phyloP scores from a whole-genome alignment of 2,888 invertebrate genomes.

The Nasonia oneida region DNA sequence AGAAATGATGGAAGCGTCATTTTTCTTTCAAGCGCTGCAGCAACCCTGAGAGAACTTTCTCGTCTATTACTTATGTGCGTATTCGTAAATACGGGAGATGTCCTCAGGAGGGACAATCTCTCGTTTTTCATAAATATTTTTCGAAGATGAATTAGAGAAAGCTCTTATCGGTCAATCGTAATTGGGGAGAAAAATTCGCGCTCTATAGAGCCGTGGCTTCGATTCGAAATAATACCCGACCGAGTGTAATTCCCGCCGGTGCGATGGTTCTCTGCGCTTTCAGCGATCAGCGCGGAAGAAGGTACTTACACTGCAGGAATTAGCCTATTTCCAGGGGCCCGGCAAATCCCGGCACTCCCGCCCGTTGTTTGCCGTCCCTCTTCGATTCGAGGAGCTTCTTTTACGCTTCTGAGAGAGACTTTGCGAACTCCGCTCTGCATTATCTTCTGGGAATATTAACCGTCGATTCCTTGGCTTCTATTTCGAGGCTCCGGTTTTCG shows the following conservation, averaged over 20 bases:
- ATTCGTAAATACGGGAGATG: slow-evolving; percentile 1
- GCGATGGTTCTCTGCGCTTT: not conserved
- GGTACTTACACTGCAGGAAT: slow-evolving; percentile 50
- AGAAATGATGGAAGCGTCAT: slow-evolving; percentile 53
- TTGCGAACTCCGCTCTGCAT: not conserved
- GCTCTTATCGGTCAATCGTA: no score
- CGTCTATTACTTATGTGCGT: slow-evolving; percentile 22
- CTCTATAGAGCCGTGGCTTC: not conserved
- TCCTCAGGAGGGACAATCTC: not conserved
- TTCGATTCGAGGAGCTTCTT: not conserved
- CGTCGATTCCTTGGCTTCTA: slow-evolving; percentile 22
- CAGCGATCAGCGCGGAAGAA: slow-evolving; percentile 44
- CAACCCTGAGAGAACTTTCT: not conserved
- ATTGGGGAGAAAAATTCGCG: slow-evolving; percentile 4
- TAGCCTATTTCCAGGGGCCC: slow-evolving; percentile 49
- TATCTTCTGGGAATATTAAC: not conserved
- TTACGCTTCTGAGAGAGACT: not conserved
- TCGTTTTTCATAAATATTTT: not conserved
- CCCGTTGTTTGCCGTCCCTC: slow-evolving; percentile 14
- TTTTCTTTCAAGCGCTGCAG: slow-evolving; percentile 28
- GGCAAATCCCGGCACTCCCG: slow-evolving; percentile 40
- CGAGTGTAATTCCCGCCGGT: not conserved
- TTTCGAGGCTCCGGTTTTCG: not conserved
- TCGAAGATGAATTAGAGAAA: not conserved
- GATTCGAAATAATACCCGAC: slow-evolving; percentile 31